phyloP scores from a whole-genome alignment of 2,113 vertebrate genomes.

The Atherinomorus stipes region DNA sequence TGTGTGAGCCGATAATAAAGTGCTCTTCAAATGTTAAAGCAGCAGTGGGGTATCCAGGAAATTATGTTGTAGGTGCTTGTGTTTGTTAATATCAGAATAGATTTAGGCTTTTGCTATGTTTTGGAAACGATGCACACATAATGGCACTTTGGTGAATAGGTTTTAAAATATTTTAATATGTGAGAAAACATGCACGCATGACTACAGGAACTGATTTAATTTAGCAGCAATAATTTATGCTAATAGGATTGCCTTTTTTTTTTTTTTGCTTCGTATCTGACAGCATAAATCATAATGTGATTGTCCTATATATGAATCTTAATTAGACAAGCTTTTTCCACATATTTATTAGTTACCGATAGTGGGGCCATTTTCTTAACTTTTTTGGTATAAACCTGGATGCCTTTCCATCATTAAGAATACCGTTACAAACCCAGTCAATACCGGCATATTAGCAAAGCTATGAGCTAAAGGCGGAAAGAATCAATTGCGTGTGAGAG shows the following conservation, averaged over 20 bases:
- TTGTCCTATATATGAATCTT: not conserved
- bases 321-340: not conserved
- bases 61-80: too few relatives aligned
- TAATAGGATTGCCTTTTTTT: too few relatives aligned
- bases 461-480: slow-evolving; percentile 15
- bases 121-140: not conserved
- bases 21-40: too few relatives aligned
- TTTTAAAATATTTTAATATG: not conserved
- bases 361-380: not conserved
- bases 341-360: slow-evolving; percentile 10
- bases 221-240: too few relatives aligned
- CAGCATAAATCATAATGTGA: not conserved
- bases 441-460: slow-evolving; percentile 51
- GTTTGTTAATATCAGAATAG: too few relatives aligned
- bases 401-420: slow-evolving; percentile 16
- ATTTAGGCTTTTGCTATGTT: too few relatives aligned
- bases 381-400: slow-evolving; percentile 20
- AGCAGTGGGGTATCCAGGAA: too few relatives aligned
- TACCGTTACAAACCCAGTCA: slow-evolving; percentile 42
- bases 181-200: not conserved
- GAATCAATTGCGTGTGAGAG: slow-evolving; percentile 39
- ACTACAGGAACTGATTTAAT: too few relatives aligned
- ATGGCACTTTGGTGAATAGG: not conserved
- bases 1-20: too few relatives aligned
- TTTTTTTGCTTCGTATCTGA: too few relatives aligned